Percentiles rank a stretch among this genome's conserved stretches.
Conservation (phyloP, 2,113 vertebrate species). For the Heterotilapia buettikoferi region DNA sequence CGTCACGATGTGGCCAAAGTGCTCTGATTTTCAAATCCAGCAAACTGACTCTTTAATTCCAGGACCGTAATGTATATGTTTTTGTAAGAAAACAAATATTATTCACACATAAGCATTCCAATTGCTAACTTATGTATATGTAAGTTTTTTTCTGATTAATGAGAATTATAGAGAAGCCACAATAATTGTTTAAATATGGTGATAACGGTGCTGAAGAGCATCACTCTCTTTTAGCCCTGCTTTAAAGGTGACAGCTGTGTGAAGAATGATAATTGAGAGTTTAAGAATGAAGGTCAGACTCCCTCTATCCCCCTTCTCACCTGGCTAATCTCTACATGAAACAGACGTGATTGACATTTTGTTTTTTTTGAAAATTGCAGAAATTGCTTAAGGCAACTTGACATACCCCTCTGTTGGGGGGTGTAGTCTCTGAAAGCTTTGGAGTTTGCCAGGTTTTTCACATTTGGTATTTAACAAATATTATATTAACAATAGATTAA, state of each 20-base stretch:
- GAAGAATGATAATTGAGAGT: not conserved
- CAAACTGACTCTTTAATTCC: not conserved
- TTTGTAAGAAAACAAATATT: not conserved
- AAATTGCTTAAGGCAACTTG: not conserved
- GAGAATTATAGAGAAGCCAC: not conserved
- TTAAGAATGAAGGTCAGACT: not conserved
- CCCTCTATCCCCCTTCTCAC: not conserved
- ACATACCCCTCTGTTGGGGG: not conserved
- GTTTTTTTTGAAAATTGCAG: not conserved
- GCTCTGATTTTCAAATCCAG: not conserved
- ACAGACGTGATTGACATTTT: not conserved
- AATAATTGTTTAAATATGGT: not conserved
- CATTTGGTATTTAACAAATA: not conserved
- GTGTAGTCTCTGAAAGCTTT: not conserved
- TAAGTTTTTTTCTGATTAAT: not conserved
- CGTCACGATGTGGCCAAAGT: not conserved
- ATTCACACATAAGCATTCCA: not conserved
- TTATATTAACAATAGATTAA: not conserved
- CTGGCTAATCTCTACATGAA: not conserved
- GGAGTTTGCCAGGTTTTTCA: not conserved
- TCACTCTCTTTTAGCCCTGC: not conserved
- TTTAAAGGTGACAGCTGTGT: not conserved
- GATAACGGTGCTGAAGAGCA: not conserved
- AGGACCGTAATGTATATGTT: not conserved
- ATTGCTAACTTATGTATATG: not conserved